Evolutionary conservation across 2,888 invertebrate genomes (phyloP), one percentile per base, ranked within the genome.

Genomic region (Stenodema calcarata): DNA sequence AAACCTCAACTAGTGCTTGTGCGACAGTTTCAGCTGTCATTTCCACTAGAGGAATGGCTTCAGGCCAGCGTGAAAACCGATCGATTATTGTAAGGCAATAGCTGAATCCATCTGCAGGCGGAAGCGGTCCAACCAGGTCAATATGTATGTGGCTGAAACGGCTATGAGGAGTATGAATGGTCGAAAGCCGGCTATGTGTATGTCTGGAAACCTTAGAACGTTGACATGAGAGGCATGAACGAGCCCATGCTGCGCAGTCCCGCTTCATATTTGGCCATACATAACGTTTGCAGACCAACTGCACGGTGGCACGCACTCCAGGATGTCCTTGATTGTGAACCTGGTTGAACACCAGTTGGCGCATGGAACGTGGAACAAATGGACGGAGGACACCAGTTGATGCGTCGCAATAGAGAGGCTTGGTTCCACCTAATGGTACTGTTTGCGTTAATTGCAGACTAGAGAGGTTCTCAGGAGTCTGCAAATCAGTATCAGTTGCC

Each of bases 241-340:
- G 89, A 0, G 90, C 88, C 91, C 91, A 91, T 0, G 87, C 70
- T 0, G 89, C 82, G 81, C 90, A 90, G 79, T 92, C 91, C 9
- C 87, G 88, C 0, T 90, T 89, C 0, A 91, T 89, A 0, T 89
- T 89, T 0, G 91, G 91, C 91, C 91, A 91, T 0, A 91, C 90
- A 75, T 89, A 91, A 0, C 90, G 89, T 35, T 90, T 70, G 0
- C 90, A 79, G 0, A 91, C 89, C 0, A 91, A 50, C n/a, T 89
- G 90, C 0, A 82, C 81, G 0, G 90, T 90, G 0, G 89, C 88
- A 4, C 88, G 88, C 0, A 87, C 84, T 0, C 90, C 90, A 6
- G 89, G 89, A 84, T 90, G 90, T 4, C 89, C 87, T 0, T 90
- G 83, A 0, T 87, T 79, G 86, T 91, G 90, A 0, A 90, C 1